phyloP scores from a whole-genome alignment of 2,113 vertebrate species.

The Pedetes capensis region DNA sequence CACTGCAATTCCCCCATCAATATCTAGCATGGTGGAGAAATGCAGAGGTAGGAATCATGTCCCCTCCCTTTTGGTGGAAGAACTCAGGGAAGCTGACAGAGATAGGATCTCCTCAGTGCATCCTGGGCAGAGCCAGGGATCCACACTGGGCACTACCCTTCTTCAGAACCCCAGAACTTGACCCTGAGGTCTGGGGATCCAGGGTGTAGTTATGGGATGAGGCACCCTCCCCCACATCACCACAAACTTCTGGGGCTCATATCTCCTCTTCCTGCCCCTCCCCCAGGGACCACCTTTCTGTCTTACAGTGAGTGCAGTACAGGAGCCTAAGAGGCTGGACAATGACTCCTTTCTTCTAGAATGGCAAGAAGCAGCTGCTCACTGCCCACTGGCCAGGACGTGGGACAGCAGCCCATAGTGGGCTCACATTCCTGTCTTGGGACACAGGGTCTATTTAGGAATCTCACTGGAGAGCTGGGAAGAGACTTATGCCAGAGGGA shows the following conservation, averaged over 20 bases:
- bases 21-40: not conserved
- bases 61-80: not conserved
- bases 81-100: not conserved
- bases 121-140: not conserved
- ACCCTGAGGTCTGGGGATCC: not conserved
- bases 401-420: not conserved
- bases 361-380: not conserved
- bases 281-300: not conserved
- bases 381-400: not conserved
- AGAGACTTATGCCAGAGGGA: not conserved
- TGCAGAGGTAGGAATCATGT: not conserved
- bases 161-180: not conserved
- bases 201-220: not conserved
- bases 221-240: too few relatives aligned
- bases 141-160: not conserved
- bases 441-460: not conserved
- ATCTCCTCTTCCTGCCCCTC: not conserved
- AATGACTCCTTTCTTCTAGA: not conserved
- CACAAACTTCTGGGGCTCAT: not conserved
- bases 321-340: not conserved
- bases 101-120: not conserved
- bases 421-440: not conserved
- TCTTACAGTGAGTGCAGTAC: not conserved
- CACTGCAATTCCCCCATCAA: not conserved
- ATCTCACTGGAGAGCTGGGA: slow-evolving; percentile 14